Evolutionary conservation across 2,888 invertebrate genomes (phyloP).

Genomic region (Dicyrtoma fusca): DNA sequence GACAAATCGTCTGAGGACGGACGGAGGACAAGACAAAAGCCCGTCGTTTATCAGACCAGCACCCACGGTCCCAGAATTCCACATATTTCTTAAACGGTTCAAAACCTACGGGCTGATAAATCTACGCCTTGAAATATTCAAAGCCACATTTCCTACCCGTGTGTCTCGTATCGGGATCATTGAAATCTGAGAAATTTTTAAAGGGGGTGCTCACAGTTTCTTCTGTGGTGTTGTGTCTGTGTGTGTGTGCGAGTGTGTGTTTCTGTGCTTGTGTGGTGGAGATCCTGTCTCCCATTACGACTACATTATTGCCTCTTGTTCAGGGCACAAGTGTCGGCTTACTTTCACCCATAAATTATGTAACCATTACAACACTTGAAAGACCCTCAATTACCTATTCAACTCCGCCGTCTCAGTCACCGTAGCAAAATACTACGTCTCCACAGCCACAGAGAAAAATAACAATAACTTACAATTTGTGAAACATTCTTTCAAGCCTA

Average conservation of each 20-base stretch:
- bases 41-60: too few relatives aligned
- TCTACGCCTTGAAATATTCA: not conserved
- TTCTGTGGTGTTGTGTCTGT: constrained; percentile 13
- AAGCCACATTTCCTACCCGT: not conserved
- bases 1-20: too few relatives aligned
- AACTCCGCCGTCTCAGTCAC: constrained; percentile 1
- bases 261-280: not conserved
- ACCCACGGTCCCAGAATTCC: not conserved
- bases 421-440: constrained; percentile 32
- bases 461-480: constrained; percentile 16
- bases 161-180: constrained; percentile 7
- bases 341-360: constrained; percentile 29
- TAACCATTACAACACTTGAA: constrained; percentile 28
- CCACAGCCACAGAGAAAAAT: not conserved
- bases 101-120: not conserved
- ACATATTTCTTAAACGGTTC: not conserved
- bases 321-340: constrained; percentile 18
- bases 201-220: not conserved
- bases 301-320: not conserved
- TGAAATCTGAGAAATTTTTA: constrained; percentile 25
- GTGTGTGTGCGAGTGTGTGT: constrained; percentile 5
- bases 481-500: constrained; percentile 8
- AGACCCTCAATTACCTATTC: constrained; percentile 27
- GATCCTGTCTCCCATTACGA: not conserved
- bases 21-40: not conserved